Evolutionary conservation across 2,797 vertebrate genomes (phyloP), one percentile per base, ranked within the genome.

Genomic region (Holocentrus rufus): DNA sequence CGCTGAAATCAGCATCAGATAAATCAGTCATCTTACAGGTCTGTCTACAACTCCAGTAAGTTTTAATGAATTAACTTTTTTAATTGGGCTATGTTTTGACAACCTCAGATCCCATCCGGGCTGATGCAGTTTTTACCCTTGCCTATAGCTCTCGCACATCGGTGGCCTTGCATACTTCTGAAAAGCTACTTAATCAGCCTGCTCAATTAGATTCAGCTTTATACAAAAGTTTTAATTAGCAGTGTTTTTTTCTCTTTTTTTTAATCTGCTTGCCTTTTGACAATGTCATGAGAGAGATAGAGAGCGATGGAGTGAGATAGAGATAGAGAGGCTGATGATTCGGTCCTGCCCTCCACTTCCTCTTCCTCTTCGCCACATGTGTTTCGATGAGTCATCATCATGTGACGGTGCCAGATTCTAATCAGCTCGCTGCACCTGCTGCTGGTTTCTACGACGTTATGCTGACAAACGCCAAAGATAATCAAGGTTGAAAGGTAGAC

Each of bases 31-130:
- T 87, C 79, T 85, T 14, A 59, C 85, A 90, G 86, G 85, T 88
- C 79, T 68, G 69, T 81, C 83, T 73, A 71, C 65, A 62, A 68
- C 63, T 87, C 72, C 72, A 59, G 73, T 73, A 89, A 89, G 85
- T 92, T 92, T 90, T 86, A 89, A 89, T 87, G 81, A 90, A 88
- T 84, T 89, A 69, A 90, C 88, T 91, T 90, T 88, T 89, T 90
- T 90, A 90, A 90, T 84, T 90, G 85, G 85, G 30, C 77, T 14
- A 7, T 84, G 73, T 87, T 89, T 89, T 89, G 85, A 85, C 87
- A 90, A 89, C 65, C 77, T 80, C 73, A 82, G 70, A 74, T 88
- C 72, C 74, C 39, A 47, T 79, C 65, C 17, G 1, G 73, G 74
- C 83, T 39, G 74, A 75, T 69, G 73, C 68, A 49, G 72, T 60